Evolutionary conservation across 2,888 invertebrate genomes (phyloP).

Genomic region (Shargacucullia verbasci): DNA sequence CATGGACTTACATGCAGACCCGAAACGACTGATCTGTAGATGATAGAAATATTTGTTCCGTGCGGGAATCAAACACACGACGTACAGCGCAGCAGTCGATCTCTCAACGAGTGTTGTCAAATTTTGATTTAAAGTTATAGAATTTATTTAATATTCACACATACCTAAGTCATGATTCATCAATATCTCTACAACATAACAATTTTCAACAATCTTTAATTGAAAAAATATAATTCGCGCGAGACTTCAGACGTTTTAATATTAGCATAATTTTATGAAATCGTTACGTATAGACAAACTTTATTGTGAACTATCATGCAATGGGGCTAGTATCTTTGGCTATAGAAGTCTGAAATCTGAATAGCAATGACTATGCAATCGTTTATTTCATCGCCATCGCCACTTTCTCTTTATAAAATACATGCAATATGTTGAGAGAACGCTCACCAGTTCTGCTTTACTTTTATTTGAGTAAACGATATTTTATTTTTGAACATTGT

Average conservation of each 20-base stretch:
- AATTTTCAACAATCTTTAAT: slow-evolving; percentile 5
- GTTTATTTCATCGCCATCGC: slow-evolving; percentile 35
- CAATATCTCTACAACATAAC: slow-evolving; percentile 13
- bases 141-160: slow-evolving; percentile 4
- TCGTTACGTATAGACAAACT: slow-evolving; percentile 43
- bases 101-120: too few relatives aligned
- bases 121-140: too few relatives aligned
- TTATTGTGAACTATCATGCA: slow-evolving; percentile 38
- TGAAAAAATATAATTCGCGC: slow-evolving; percentile 12
- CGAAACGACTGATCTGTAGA: too few relatives aligned
- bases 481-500: background rate
- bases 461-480: slow-evolving; percentile 6
- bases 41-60: too few relatives aligned
- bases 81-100: too few relatives aligned
- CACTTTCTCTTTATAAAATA: slow-evolving; percentile 51
- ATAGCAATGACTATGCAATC: slow-evolving; percentile 41
- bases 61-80: too few relatives aligned
- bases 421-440: slow-evolving; percentile 41
- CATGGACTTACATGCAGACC: too few relatives aligned
- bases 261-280: slow-evolving; percentile 45
- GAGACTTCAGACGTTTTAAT: slow-evolving; percentile 17
- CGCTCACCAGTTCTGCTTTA: slow-evolving; percentile 14
- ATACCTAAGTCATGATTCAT: slow-evolving; percentile 5
- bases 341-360: slow-evolving; percentile 35
- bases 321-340: slow-evolving; percentile 23